Evolutionary conservation across 92 coral and sea anemone species (phyloP).

Genomic region (Zoanthus solanderi): DNA sequence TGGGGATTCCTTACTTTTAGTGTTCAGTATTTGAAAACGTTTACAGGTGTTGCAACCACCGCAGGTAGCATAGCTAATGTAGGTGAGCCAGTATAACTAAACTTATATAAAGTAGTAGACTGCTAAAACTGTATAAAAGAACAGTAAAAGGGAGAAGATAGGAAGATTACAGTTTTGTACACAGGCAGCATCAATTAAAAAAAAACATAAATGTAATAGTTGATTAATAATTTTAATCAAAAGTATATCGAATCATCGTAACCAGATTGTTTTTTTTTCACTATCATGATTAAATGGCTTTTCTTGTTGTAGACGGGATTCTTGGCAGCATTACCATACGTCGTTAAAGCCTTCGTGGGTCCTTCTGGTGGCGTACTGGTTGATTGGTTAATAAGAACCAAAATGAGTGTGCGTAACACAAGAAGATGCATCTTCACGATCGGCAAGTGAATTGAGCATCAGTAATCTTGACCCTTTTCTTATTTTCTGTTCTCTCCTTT

Average conservation of each 20-base stretch:
- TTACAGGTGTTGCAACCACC: no score
- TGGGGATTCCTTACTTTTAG: no score
- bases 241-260: not conserved
- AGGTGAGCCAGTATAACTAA: no score
- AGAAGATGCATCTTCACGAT: slow-evolving; percentile 91
- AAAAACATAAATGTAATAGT: not conserved
- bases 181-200: no score
- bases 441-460: slow-evolving; percentile 68
- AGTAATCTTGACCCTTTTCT: not conserved
- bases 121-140: no score
- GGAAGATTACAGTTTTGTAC: no score
- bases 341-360: slow-evolving; percentile 94
- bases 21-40: no score
- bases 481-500: no score
- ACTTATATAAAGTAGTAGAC: no score
- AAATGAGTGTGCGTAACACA: slow-evolving; percentile 90
- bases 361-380: slow-evolving; percentile 97
- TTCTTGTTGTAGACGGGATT: slow-evolving; percentile 85
- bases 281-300: not conserved
- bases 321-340: slow-evolving; percentile 95
- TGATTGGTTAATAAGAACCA: slow-evolving; percentile 94
- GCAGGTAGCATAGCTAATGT: no score
- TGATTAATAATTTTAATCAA: not conserved
- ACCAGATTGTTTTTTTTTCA: not conserved
- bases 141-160: no score